Evolutionary conservation across 2,797 vertebrate genomes (phyloP).

Genomic region (Babyrousa celebensis): DNA sequence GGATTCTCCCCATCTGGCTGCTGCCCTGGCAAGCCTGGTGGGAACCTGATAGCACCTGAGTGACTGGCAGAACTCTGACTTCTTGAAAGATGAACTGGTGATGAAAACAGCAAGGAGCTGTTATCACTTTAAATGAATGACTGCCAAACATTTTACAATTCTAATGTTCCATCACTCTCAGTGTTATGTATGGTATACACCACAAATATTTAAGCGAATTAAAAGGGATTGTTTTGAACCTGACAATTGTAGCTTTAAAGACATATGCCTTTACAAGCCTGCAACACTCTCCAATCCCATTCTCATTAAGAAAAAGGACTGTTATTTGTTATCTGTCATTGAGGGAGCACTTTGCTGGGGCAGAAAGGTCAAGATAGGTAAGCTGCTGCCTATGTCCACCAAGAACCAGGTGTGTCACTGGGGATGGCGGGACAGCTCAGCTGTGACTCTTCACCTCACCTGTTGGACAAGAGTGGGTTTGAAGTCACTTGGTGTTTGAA

Average conservation of each 20-base stretch:
- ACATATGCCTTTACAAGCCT: not conserved
- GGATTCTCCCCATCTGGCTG: fast-evolving
- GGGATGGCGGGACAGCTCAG: not conserved
- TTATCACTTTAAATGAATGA: not conserved
- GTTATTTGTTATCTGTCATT: not conserved
- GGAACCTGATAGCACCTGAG: not conserved
- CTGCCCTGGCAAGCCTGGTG: not conserved
- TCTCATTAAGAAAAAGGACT: not conserved
- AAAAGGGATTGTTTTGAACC: not conserved
- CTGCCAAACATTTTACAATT: not conserved
- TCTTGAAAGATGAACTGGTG: not conserved
- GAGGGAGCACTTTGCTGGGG: not conserved
- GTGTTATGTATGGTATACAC: not conserved
- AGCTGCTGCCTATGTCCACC: not conserved
- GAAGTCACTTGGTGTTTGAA: not conserved
- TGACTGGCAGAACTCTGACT: not conserved
- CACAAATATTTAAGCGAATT: not conserved
- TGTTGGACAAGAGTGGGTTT: not conserved
- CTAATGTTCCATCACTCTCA: not conserved
- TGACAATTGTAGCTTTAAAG: not conserved
- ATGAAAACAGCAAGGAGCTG: not conserved
- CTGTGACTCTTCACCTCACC: not conserved
- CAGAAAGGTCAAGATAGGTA: not conserved
- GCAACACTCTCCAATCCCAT: not conserved
- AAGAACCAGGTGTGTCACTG: not conserved